Evolutionary conservation across 2,888 invertebrate species (phyloP), one percentile per base, ranked within the genome.

Genomic region (Eristalinus sepulchralis): DNA sequence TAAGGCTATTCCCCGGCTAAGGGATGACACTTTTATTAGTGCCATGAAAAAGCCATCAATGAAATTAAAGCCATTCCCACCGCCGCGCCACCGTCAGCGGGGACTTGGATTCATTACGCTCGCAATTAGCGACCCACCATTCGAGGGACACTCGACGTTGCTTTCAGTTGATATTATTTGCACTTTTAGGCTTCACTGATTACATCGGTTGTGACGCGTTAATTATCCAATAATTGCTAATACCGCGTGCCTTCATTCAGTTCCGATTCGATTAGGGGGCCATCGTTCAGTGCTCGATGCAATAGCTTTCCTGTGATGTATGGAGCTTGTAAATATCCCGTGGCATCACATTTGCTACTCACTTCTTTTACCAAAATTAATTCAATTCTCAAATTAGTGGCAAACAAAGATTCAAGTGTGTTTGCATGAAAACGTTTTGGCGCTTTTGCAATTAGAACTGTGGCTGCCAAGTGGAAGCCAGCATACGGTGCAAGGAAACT

Each of bases 201-300:
- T 70, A 53, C 27, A 70, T 60, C 60, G 76, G 33, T 22, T 68
- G 67, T 27, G 68, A 36, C 62, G 68, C 53, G 68, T 63, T 77
- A 77, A 77, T 77, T 60, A 76, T 76, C 67, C 60, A 76, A 67
- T 76, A 68, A 68, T 47, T 70, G 36, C 68, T 70, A 68, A 70
- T 55, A 70, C 57, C 57, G 20, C 9, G 57, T 36, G 27, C 39
- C 39, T 31, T 24, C 31, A 57, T 9, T 57, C 57, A 36, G 39
- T 13, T 39, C 10, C 39, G 39, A 66, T 75, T 63, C 64, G 36
- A 68, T 70, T 70, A 70, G 63, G 70, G 70, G 55, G 68, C 36
- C 36, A 57, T 63, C 55, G 47, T n/a, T 39, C 27, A n/a, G 27
- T 57, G 60, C 39, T 68, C 24, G 68, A 39, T 34, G 68, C 62